phyloP scores from a whole-genome alignment of 2,888 invertebrate genomes.

The Orthosia incerta region DNA sequence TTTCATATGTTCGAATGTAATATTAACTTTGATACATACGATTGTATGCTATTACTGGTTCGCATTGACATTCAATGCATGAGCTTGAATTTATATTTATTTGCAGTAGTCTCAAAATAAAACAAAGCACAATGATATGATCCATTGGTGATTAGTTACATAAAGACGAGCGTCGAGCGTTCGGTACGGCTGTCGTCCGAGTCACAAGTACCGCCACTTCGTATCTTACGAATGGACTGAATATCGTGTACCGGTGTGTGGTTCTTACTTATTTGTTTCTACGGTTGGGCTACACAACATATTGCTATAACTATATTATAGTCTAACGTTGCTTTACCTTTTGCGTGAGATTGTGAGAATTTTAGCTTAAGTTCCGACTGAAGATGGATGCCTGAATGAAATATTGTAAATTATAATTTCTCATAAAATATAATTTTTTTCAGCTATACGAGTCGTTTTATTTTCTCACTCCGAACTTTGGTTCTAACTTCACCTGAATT shows the following conservation, averaged over 20 bases:
- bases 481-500: slow-evolving; percentile 12
- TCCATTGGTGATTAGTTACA: slow-evolving; percentile 74
- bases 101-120: slow-evolving; percentile 71
- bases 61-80: slow-evolving; percentile 65
- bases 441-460: slow-evolving; percentile 88
- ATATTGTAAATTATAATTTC: slow-evolving; percentile 92
- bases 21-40: slow-evolving; percentile 49
- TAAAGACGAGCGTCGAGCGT: slow-evolving; percentile 61
- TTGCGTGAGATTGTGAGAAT: slow-evolving; percentile 91
- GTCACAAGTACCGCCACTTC: slow-evolving; percentile 70
- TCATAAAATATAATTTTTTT: slow-evolving; percentile 92
- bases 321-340: slow-evolving; percentile 92
- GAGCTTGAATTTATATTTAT: slow-evolving; percentile 65
- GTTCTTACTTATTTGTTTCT: slow-evolving; percentile 83
- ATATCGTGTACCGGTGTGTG: slow-evolving; percentile 83
- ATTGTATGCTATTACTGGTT: slow-evolving; percentile 61
- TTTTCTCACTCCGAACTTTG: slow-evolving; percentile 64
- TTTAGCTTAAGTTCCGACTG: slow-evolving; percentile 92
- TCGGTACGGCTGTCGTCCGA: slow-evolving; percentile 68
- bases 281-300: slow-evolving; percentile 88
- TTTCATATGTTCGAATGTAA: slow-evolving; percentile 55
- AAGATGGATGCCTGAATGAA: slow-evolving; percentile 91
- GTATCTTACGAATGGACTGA: slow-evolving; percentile 84
- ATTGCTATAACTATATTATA: slow-evolving; percentile 91
- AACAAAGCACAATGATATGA: slow-evolving; percentile 75